Evolutionary conservation across 2,888 invertebrate species (phyloP).

Genomic region (Leucophenga maculata): DNA sequence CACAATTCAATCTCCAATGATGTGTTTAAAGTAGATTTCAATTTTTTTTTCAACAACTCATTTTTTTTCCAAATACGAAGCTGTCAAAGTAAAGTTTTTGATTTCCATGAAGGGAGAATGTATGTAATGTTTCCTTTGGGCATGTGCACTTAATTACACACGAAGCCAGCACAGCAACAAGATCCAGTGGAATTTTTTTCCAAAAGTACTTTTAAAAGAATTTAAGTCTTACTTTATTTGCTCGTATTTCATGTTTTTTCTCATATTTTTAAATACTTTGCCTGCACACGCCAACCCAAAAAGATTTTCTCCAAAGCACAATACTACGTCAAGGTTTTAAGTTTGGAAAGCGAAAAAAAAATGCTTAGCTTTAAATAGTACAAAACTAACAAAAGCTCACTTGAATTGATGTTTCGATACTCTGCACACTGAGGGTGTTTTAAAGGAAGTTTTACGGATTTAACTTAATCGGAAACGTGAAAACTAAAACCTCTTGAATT

Average conservation of each 20-base stretch:
- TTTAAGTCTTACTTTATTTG: not conserved
- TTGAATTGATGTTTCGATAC: too few relatives aligned
- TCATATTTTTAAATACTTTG: not conserved
- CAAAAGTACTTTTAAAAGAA: not conserved
- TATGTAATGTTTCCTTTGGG: slow-evolving; percentile 9
- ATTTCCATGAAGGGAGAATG: too few relatives aligned
- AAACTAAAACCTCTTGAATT: too few relatives aligned
- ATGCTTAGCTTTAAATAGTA: too few relatives aligned
- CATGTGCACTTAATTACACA: not conserved
- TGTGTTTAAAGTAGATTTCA: not conserved
- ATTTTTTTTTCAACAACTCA: not conserved
- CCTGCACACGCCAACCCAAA: not conserved
- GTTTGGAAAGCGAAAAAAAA: not conserved
- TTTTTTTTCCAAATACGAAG: not conserved
- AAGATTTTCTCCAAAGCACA: not conserved
- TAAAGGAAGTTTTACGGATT: too few relatives aligned
- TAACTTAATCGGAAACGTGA: too few relatives aligned
- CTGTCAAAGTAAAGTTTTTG: too few relatives aligned
- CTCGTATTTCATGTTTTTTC: not conserved
- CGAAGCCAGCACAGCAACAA: not conserved
- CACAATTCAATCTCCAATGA: too few relatives aligned
- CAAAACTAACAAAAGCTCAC: too few relatives aligned
- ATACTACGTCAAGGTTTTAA: not conserved
- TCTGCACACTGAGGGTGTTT: too few relatives aligned
- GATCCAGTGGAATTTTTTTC: not conserved